Conservation (phyloP, 2,797 vertebrate genomes). For the Atherinosoma microstoma region DNA sequence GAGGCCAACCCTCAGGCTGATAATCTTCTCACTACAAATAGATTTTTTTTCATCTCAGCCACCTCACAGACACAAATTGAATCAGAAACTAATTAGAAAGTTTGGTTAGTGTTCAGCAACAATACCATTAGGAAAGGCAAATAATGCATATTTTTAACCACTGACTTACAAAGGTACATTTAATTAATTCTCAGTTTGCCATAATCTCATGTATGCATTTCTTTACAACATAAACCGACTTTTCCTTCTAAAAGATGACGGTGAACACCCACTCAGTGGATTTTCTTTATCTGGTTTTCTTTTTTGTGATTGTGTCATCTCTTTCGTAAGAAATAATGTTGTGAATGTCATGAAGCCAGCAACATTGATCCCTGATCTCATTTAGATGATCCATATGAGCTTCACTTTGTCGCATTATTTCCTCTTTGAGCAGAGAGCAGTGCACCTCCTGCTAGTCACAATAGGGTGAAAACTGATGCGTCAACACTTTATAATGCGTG, state of each 20-base stretch:
- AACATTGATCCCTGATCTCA: constrained; percentile 19
- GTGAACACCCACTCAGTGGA: neutral
- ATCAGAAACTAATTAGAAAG: constrained; percentile 31
- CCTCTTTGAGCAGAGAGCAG: constrained; percentile 5
- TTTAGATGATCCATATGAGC: constrained; percentile 41
- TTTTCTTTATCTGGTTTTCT: constrained; percentile 3
- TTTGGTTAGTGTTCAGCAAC: constrained; percentile 2
- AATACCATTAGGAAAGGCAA: neutral
- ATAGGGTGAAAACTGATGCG: constrained; percentile 55
- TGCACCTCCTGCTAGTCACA: constrained; percentile 24
- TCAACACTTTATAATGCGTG: constrained; percentile 64
- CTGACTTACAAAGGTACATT: neutral
- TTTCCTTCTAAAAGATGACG: constrained; percentile 4
- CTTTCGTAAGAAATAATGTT: constrained; percentile 15
- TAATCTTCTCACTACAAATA: constrained; percentile 43
- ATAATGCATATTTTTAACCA: neutral
- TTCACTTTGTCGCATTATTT: constrained; percentile 39
- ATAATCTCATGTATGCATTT: neutral
- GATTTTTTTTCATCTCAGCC: constrained; percentile 41
- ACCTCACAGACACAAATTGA: constrained; percentile 29
- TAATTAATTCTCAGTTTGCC: neutral
- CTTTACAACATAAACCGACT: neutral
- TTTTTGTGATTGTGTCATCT: neutral
- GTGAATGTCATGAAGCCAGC: constrained; percentile 8
- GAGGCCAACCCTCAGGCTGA: constrained; percentile 28